These are phyloP conservation scores for Lepas anatifera DNA, from an alignment of 2,888 invertebrate genomes.

Conservation along the genomic window DNA sequence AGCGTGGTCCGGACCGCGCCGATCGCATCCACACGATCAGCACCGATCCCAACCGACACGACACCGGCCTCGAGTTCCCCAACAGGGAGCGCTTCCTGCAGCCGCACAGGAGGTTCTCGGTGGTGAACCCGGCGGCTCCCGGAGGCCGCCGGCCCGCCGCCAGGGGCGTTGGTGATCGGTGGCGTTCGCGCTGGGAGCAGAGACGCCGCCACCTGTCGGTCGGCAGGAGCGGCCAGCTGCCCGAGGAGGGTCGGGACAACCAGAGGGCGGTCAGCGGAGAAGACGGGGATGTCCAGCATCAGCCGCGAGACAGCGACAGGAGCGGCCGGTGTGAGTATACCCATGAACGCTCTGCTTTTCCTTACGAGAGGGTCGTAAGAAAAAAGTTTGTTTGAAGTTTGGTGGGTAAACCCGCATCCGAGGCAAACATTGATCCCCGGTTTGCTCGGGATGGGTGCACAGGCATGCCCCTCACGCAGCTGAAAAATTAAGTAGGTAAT, in stretches of 20 bases:
- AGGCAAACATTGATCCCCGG: no score
- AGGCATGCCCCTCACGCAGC: no score
- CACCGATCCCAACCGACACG: not conserved
- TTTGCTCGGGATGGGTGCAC: no score
- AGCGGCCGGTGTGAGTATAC: not conserved
- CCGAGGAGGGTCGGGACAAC: not conserved
- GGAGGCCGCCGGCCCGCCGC: not conserved
- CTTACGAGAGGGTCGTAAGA: no score
- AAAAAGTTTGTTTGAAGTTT: no score
- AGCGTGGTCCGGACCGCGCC: not conserved
- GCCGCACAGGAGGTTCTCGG: not conserved
- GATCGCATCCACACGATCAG: not conserved
- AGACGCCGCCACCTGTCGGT: no score
- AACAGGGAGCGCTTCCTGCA: not conserved
- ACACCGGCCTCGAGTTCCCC: not conserved
- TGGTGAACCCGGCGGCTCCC: not conserved
- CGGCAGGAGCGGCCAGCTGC: not conserved
- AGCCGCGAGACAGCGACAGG: not conserved
- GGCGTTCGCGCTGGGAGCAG: not conserved
- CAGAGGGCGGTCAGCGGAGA: not conserved
- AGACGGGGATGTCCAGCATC: not conserved
- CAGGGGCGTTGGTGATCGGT: not conserved
- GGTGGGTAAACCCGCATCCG: no score
- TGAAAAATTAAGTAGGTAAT: no score
- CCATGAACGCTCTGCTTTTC: no score